Evolutionary conservation across 2,888 invertebrate species (phyloP).

Genomic region (Spisula solida): DNA sequence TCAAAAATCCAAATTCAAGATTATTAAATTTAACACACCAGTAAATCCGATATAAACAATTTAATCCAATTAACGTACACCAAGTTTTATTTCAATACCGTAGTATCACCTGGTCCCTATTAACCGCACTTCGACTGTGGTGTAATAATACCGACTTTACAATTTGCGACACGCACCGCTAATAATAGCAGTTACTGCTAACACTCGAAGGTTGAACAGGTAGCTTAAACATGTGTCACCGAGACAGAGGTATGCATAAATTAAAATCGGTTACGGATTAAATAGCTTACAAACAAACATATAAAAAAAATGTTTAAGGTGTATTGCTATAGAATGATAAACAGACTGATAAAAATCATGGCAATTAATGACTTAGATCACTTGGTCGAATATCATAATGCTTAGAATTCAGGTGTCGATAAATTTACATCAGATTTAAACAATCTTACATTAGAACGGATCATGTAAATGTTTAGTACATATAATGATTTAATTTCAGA

Average conservation of each 20-base stretch:
- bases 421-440: too few species aligned
- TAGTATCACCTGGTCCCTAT: conserved; percentile 5
- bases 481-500: too few species aligned
- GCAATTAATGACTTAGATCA: neutral
- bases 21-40: neutral
- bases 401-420: too few species aligned
- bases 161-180: conserved; percentile 38
- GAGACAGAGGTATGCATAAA: conserved; percentile 62
- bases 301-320: neutral
- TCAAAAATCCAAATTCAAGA: neutral
- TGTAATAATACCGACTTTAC: conserved; percentile 37
- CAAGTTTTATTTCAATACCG: neutral
- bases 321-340: neutral
- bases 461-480: too few species aligned
- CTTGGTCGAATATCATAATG: neutral
- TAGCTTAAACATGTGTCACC: conserved; percentile 53
- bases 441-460: too few species aligned
- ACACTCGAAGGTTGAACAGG: conserved; percentile 41
- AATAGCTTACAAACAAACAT: conserved; percentile 25
- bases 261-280: conserved; percentile 33
- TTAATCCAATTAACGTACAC: conserved; percentile 18
- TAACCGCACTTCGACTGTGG: conserved; percentile 30
- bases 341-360: neutral
- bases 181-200: conserved; percentile 34
- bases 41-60: conserved; percentile 17